These are phyloP conservation scores for Arenicola marina DNA, from an alignment of 2,888 invertebrate genomes.

Conservation along the genomic window DNA sequence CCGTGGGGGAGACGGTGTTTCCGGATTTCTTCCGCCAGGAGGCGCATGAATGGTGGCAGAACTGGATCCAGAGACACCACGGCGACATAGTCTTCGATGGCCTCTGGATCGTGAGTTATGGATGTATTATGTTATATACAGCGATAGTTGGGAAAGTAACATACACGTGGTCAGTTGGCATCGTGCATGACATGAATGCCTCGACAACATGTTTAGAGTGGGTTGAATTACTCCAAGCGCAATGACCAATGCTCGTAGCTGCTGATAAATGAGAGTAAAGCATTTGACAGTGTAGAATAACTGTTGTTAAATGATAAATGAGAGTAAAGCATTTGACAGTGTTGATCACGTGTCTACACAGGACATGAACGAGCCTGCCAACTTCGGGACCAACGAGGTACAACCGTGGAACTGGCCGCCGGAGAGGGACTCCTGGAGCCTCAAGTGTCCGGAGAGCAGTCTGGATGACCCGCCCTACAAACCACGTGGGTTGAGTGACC, in stretches of 20 bases:
- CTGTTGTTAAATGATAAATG: too few species aligned
- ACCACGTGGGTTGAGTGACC: constrained; percentile 41
- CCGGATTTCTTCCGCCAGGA: constrained; percentile 53
- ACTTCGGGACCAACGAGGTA: constrained; percentile 58
- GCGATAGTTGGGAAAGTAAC: too few species aligned
- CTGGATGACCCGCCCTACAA: constrained; percentile 54
- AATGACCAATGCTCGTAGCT: too few species aligned
- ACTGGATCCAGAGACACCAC: constrained; percentile 42
- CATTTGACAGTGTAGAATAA: too few species aligned
- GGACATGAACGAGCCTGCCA: constrained; percentile 63
- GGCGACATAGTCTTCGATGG: constrained; percentile 48
- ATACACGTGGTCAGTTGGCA: too few species aligned
- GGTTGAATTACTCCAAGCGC: too few species aligned
- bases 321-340: too few species aligned
- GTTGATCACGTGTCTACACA: too few species aligned
- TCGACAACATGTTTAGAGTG: too few species aligned
- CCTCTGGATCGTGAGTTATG: constrained; percentile 53
- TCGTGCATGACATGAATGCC: too few species aligned
- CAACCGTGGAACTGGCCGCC: constrained; percentile 56
- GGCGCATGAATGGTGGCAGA: constrained; percentile 45
- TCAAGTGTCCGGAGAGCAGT: constrained; percentile 47
- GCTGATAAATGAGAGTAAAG: too few species aligned
- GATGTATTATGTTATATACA: too few species aligned
- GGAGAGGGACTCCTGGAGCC: constrained; percentile 51
- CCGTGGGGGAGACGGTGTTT: constrained; percentile 46